Evolutionary conservation across 2,113 vertebrate genomes (phyloP), one percentile per base, ranked within the genome.

Genomic region (Rhinolophus ferrumequinum): DNA sequence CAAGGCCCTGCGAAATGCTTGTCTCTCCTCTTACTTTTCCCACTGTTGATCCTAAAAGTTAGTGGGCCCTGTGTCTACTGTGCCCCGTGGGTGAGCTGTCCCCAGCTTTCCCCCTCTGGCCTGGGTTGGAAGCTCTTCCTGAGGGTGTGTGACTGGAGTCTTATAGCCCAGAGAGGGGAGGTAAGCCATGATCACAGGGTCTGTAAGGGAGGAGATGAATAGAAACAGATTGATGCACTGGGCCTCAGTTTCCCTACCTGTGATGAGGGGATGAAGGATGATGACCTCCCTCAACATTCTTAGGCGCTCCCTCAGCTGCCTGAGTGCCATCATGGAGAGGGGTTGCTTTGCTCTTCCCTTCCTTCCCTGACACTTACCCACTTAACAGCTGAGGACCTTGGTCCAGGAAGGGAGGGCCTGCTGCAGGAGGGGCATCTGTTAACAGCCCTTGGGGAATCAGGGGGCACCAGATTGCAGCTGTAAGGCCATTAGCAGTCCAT

Each of bases 401-500:
- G 73, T 26, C 60, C 13, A 26, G 73, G 66, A 75, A 15, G 38
- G 50, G 50, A 88, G 83, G 50, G 47, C 38, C 47, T 85, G 58
- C 76, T 62, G 50, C 0, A 0, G 64, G 77, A 66, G 47, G 70
- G 82, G 58, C 69, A n/a, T n/a, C 30, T 73, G 64, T 64, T 85
- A 30, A 58, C 6, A 44, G 89, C 56, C 95, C 83, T 83, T 8
- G 44, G 92, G 76, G 96, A 94, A 6, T 41, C 91, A 54, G 56
- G 67, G 95, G 94, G 81, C 89, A 84, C 82, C 7, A 33, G 35
- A 60, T 54, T 8, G 54, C 81, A 93, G 77, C 86, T 52, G 60
- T 35, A 19, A 94, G 89, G 89, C 95, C 90, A 91, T 97, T 95
- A 95, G 54, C 52, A 83, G 38, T 73, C 91, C 91, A 97, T 98